Evolutionary conservation across 2,113 vertebrate genomes (phyloP).

Genomic region (Irena cyanogastra): DNA sequence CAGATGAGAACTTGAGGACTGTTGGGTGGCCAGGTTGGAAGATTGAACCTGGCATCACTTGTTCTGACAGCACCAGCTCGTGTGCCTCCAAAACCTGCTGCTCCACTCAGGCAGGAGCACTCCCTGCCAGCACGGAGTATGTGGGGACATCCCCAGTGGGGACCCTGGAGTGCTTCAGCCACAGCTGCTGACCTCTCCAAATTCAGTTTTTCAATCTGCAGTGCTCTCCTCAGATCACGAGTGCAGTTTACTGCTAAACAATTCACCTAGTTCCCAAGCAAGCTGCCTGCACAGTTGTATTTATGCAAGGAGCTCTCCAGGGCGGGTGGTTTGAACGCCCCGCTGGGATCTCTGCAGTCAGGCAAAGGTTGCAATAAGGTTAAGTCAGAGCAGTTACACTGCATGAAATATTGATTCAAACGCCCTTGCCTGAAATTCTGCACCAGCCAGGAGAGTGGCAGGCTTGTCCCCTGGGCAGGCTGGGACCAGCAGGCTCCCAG

Average conservation of each 20-base stretch:
- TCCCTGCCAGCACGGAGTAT: background rate
- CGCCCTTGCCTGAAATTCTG: background rate
- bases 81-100: background rate
- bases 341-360: background rate
- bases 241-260: background rate
- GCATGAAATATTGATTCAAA: background rate
- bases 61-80: background rate
- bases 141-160: background rate
- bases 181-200: background rate
- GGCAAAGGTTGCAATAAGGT: constrained; percentile 13
- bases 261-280: background rate
- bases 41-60: background rate
- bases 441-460: background rate
- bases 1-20: background rate
- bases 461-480: background rate
- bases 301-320: background rate
- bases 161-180: background rate
- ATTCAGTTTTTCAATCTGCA: background rate
- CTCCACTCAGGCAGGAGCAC: rapidly evolving
- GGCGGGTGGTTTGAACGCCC: background rate
- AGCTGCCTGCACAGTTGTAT: background rate
- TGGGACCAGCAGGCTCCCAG: background rate
- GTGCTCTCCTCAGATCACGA: background rate
- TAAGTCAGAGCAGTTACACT: background rate
- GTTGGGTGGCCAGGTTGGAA: background rate